Percentiles rank a stretch among this genome's conserved stretches.
Evolutionary conservation across 2,888 invertebrate species (phyloP).

Genomic region (Macaria notata): DNA sequence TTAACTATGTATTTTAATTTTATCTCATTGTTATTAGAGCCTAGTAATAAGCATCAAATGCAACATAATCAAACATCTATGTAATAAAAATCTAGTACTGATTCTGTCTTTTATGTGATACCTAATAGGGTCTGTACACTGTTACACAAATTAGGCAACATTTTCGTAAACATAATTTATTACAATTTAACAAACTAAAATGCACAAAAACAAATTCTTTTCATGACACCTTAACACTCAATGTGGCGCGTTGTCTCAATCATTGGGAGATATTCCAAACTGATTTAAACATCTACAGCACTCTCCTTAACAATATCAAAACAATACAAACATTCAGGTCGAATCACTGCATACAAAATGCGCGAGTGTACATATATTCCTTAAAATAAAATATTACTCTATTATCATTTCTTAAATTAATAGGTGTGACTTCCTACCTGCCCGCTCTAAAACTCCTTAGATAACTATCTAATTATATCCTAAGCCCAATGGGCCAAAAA

Average conservation of each 20-base stretch:
- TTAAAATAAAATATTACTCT: constrained; percentile 7
- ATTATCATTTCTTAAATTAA: constrained; percentile 3
- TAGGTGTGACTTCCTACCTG: constrained; percentile 13
- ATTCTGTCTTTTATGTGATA: no score
- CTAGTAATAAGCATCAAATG: constrained; percentile 28
- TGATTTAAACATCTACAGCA: constrained; percentile 15
- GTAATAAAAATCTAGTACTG: background rate
- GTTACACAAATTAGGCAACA: background rate
- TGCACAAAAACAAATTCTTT: constrained; percentile 19
- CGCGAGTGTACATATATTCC: constrained; percentile 3
- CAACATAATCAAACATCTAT: background rate
- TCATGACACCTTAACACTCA: constrained; percentile 15
- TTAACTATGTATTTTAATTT: background rate
- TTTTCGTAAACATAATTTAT: constrained; percentile 30
- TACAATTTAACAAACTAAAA: constrained; percentile 31
- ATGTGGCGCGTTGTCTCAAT: constrained; percentile 16
- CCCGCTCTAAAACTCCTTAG: background rate
- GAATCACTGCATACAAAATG: no score
- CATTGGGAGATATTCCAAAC: background rate
- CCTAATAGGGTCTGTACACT: no score
- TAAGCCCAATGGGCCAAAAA: no score
- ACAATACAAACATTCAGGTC: no score
- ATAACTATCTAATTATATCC: no score
- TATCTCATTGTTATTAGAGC: constrained; percentile 11
- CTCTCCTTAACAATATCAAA: background rate